phyloP scores from a whole-genome alignment of 2,888 invertebrate species.

The Pandemis corylana region DNA sequence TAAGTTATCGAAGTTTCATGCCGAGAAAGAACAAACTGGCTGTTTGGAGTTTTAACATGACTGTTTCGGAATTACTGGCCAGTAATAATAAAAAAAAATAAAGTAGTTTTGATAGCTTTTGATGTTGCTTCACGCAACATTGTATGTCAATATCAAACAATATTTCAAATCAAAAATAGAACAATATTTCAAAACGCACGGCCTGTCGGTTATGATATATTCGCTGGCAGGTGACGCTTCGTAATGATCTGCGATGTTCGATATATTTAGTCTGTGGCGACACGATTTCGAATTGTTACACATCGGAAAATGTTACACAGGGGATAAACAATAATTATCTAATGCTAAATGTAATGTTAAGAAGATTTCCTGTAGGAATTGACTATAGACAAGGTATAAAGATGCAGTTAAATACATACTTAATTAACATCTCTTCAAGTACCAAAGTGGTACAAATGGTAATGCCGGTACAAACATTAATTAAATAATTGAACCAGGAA shows the following conservation, averaged over 20 bases:
- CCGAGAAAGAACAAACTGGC: no score
- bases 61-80: no score
- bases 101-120: neutral
- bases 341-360: no score
- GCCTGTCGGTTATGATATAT: conserved; percentile 20
- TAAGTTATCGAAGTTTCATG: no score
- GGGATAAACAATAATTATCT: neutral
- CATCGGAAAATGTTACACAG: neutral
- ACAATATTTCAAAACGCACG: conserved; percentile 28
- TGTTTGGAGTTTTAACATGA: no score
- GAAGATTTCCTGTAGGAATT: no score
- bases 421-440: no score
- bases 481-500: no score
- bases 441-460: no score
- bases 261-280: conserved; percentile 21
- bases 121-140: neutral
- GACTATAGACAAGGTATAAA: no score
- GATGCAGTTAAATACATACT: no score
- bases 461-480: no score
- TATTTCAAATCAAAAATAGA: conserved; percentile 14
- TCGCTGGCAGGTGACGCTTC: conserved; percentile 13
- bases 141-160: neutral
- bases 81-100: neutral
- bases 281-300: neutral
- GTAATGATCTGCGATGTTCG: conserved; percentile 17